These are phyloP conservation scores for Pipa parva DNA, from an alignment of 2,113 vertebrate genomes.

Conservation along the genomic window DNA sequence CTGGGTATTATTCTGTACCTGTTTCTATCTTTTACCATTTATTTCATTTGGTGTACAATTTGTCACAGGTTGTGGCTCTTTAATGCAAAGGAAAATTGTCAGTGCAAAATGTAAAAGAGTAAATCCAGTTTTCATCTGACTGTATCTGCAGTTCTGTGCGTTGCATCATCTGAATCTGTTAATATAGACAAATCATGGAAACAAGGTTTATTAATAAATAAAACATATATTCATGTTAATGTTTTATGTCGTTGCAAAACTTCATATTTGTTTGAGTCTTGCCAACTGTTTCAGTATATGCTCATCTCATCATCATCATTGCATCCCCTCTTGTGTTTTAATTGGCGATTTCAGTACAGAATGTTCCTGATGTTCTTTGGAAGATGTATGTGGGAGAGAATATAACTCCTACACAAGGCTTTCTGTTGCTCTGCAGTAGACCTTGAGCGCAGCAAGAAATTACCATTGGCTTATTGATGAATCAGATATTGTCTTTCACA, in stretches of 20 bases:
- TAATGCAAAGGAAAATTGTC: no score
- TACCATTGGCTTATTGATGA: slow-evolving; percentile 3
- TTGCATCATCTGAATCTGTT: no score
- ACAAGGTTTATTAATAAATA: no score
- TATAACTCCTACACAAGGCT: slow-evolving; percentile 37
- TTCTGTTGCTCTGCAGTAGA: slow-evolving; percentile 23
- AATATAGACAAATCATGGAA: no score
- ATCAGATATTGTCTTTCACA: slow-evolving; percentile 6
- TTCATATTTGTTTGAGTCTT: not conserved
- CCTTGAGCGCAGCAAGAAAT: slow-evolving; percentile 16
- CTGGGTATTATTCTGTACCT: no score
- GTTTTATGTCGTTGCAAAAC: not conserved
- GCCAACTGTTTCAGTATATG: slow-evolving; percentile 3
- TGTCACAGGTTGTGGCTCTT: no score
- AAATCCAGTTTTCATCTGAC: no score
- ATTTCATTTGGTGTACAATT: no score
- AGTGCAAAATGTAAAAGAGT: no score
- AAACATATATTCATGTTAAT: not conserved
- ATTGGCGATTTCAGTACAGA: slow-evolving; percentile 19
- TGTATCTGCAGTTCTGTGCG: no score
- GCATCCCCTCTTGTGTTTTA: not conserved
- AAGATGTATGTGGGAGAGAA: slow-evolving; percentile 8
- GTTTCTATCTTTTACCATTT: no score
- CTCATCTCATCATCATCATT: not conserved
- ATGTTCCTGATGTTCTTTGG: slow-evolving; percentile 14